These are phyloP conservation scores for Labeo rohita DNA, from an alignment of 2,113 vertebrate species.

Conservation along the genomic window DNA sequence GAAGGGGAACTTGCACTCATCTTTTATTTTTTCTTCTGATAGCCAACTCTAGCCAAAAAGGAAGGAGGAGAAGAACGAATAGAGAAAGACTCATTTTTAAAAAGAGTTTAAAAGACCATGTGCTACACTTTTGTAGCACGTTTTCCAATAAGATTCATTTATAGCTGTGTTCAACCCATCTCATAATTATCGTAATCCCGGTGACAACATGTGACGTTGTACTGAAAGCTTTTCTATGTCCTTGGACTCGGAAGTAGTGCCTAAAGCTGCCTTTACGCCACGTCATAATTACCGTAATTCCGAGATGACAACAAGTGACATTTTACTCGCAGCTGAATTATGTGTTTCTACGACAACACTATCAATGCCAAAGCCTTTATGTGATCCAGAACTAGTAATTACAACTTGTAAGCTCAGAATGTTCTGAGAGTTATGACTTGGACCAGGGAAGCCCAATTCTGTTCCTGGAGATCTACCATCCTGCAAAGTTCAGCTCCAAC, in stretches of 20 bases:
- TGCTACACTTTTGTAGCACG: background rate
- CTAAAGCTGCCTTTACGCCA: no score
- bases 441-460: no score
- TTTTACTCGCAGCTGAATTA: no score
- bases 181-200: background rate
- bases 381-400: no score
- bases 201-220: background rate
- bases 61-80: conserved; percentile 52
- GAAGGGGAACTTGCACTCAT: background rate
- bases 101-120: background rate
- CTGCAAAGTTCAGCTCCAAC: no score
- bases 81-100: background rate
- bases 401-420: no score
- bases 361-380: no score
- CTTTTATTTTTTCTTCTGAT: background rate
- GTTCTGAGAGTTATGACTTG: no score
- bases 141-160: background rate
- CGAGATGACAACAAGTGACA: no score
- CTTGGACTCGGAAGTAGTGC: background rate
- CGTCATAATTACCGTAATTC: no score
- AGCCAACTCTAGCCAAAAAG: conserved; percentile 40
- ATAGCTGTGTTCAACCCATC: background rate
- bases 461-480: no score
- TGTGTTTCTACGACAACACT: no score
- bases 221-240: background rate